Percentiles rank a stretch among this genome's conserved stretches.
Conservation (phyloP, 2,113 vertebrate genomes). For the Porphyrio hochstetteri region DNA sequence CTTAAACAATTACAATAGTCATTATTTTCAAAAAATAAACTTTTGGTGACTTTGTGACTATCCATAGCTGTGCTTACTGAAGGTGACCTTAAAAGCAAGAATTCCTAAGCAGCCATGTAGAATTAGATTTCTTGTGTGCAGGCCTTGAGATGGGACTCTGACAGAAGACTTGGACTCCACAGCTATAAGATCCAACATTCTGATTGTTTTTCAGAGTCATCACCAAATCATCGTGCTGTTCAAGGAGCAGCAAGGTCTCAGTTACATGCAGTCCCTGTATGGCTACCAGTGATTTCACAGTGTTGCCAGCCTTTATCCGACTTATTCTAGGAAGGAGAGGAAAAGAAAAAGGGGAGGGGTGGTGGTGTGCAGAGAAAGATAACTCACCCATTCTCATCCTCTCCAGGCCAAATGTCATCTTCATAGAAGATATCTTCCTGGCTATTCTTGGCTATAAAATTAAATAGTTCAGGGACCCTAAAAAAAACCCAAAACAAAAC, state of each 20-base stretch:
- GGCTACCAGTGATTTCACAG: neutral
- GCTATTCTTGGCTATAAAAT: conserved; percentile 86
- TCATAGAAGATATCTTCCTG: conserved; percentile 97
- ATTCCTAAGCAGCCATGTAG: neutral
- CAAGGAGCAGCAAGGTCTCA: neutral
- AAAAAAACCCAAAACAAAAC: neutral
- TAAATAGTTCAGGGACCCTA: conserved; percentile 93
- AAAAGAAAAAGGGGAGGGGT: too few species aligned
- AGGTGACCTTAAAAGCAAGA: neutral
- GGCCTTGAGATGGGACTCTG: neutral
- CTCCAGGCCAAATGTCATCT: conserved; percentile 95
- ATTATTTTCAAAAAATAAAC: neutral
- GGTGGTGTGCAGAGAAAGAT: neutral
- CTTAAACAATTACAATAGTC: neutral
- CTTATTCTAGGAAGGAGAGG: neutral
- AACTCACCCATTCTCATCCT: conserved; percentile 89
- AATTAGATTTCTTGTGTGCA: neutral
- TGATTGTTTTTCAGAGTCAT: neutral
- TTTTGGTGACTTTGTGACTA: neutral
- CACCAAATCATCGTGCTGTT: neutral
- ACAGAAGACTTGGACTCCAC: neutral
- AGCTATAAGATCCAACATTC: neutral
- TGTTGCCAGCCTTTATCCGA: neutral
- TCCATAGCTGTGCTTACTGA: neutral
- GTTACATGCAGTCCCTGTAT: neutral